phyloP scores from a whole-genome alignment of 2,888 invertebrate genomes.

The Tortricodes alternella region DNA sequence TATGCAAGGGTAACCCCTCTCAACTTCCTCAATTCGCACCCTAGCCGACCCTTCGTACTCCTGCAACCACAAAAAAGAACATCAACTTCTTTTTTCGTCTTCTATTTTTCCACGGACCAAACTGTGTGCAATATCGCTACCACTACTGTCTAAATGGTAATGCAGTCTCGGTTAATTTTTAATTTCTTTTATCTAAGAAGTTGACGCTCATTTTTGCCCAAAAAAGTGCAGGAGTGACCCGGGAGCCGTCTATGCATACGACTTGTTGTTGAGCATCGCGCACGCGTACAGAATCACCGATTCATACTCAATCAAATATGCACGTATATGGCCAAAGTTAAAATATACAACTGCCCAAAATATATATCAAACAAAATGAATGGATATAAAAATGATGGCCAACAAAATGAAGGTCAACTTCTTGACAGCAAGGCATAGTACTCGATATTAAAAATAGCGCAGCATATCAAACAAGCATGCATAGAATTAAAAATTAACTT shows the following conservation, averaged over 20 bases:
- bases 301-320: conserved; percentile 68
- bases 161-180: conserved; percentile 73
- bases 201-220: conserved; percentile 95
- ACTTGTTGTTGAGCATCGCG: conserved; percentile 75
- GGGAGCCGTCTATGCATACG: conserved; percentile 76
- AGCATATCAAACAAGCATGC: conserved; percentile 80
- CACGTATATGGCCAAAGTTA: conserved; percentile 75
- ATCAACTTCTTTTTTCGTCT: conserved; percentile 93
- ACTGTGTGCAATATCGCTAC: conserved; percentile 78
- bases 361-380: conserved; percentile 80
- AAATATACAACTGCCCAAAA: conserved; percentile 76
- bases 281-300: conserved; percentile 68
- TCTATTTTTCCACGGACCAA: conserved; percentile 68
- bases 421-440: conserved; percentile 89
- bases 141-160: conserved; percentile 81
- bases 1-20: conserved; percentile 89
- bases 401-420: conserved; percentile 98
- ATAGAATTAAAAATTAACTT: conserved; percentile 56
- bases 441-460: conserved; percentile 75
- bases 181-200: conserved; percentile 85
- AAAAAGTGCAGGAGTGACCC: conserved; percentile 82
- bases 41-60: conserved; percentile 90
- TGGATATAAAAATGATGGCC: conserved; percentile 90
- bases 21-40: conserved; percentile 77
- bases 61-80: conserved; percentile 93